phyloP scores from a whole-genome alignment of 2,888 invertebrate genomes.

The Hypomecis atomaria region DNA sequence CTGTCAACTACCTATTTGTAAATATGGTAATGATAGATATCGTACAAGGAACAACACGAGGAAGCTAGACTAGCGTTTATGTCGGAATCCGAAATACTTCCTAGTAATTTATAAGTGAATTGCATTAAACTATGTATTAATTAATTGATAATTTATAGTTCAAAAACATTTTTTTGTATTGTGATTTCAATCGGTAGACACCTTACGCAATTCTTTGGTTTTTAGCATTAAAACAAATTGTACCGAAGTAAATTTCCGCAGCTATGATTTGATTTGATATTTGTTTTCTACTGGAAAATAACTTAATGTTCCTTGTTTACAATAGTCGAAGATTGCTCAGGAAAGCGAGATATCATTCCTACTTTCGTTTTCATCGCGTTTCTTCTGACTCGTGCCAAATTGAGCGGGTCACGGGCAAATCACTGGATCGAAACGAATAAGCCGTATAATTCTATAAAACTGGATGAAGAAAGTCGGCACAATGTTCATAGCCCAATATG shows the following conservation, averaged over 20 bases:
- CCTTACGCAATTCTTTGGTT: not conserved
- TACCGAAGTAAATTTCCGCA: too few species aligned
- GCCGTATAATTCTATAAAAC: conserved; percentile 69
- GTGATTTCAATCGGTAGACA: too few species aligned
- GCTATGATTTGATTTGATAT: not conserved
- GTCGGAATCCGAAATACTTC: conserved; percentile 27
- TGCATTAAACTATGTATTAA: not conserved
- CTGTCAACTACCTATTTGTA: conserved; percentile 25
- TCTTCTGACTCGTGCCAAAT: conserved; percentile 56
- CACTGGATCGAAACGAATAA: conserved; percentile 65
- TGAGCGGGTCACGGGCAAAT: conserved; percentile 57
- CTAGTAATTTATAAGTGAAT: conserved; percentile 12
- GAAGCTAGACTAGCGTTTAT: conserved; percentile 27
- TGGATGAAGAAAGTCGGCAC: conserved; percentile 64
- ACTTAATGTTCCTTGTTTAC: conserved; percentile 1
- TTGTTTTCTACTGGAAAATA: not conserved
- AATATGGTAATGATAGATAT: conserved; percentile 33
- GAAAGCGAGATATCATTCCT: conserved; percentile 22
- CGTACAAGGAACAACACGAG: conserved; percentile 33
- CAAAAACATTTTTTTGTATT: too few species aligned
- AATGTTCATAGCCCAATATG: conserved; percentile 42
- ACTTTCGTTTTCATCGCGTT: conserved; percentile 58
- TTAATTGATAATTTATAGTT: not conserved
- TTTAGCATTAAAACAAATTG: too few species aligned
- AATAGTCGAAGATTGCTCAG: conserved; percentile 6